Evolutionary conservation across 2,888 invertebrate genomes (phyloP), one percentile per base, ranked within the genome.

Genomic region (Podabrus alpinus): DNA sequence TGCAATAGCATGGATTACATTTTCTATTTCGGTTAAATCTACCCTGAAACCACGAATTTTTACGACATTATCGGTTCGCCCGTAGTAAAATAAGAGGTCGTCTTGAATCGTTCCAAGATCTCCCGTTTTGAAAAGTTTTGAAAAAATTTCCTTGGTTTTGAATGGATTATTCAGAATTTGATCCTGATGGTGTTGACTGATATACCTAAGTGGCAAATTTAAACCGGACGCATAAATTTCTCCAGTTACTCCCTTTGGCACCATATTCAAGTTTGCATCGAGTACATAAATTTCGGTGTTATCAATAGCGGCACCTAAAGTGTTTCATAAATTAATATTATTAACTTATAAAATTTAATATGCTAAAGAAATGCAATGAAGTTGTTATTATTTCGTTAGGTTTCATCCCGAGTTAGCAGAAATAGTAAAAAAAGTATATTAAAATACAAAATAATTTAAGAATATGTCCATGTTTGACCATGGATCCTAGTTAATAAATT

Each of bases 11-110:
- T 88, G 87, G 0, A 95, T 90, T 9, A 92, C 93, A 75, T 91
- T 91, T 82, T 97, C 95, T 0, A 97, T 93, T 88, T 97, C 97
- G 1, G 92, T 90, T 66, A 96, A 88, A 84, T 97, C 96, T 0
- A 97, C 95, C 11, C 96, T 88, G 83, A 97, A 95, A 0, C 97
- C 97, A 64, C 96, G 89, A 71, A 95, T 92, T 89, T 96, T 97
- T 3, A 87, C 79, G 85, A 96, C 96, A 0, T 95, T 94, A 86
- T 96, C 96, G 0, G 93, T 94, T 29, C 96, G 90, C 0, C 97
- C 96, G 80, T 96, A 94, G 83, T 92, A 95, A 73, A 92, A 87
- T 21, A 96, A 86, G 10, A 90, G 80, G 7, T 90, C 90, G 79
- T 94, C 92, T 70, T 91, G 88, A 0, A 95, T 88, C n/a, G 91